Conservation (phyloP, 2,113 vertebrate genomes). For the Gallinago jamesoni region DNA sequence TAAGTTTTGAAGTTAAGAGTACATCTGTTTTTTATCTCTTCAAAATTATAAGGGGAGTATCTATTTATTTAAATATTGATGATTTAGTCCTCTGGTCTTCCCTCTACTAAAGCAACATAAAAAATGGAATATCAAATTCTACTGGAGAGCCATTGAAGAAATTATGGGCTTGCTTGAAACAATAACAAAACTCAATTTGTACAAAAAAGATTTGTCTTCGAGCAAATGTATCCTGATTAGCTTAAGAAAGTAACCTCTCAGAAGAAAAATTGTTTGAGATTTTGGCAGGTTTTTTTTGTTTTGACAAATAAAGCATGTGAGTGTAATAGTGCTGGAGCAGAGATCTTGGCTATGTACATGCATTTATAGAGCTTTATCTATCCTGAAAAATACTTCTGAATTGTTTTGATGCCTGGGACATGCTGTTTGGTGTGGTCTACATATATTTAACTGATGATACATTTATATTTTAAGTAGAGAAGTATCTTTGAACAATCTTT, state of each 20-base stretch:
- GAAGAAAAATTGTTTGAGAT: neutral
- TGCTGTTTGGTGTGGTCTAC: neutral
- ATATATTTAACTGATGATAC: neutral
- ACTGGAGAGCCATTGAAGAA: neutral
- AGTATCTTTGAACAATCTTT: neutral
- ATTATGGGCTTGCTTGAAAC: neutral
- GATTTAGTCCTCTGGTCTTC: neutral
- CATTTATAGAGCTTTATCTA: neutral
- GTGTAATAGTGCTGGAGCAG: neutral
- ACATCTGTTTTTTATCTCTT: neutral
- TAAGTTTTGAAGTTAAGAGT: neutral
- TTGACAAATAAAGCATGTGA: neutral
- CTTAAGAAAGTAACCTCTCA: neutral
- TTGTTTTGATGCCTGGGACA: neutral
- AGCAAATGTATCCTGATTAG: neutral
- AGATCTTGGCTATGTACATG: neutral
- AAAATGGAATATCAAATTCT: neutral
- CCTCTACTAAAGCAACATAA: neutral
- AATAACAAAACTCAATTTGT: neutral
- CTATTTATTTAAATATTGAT: conserved; percentile 8
- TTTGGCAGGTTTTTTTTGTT: neutral
- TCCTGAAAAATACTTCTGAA: neutral
- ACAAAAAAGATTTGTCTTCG: neutral
- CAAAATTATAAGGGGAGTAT: neutral
- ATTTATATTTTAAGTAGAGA: neutral